Evolutionary conservation across 2,888 invertebrate genomes (phyloP).

Genomic region (Polylopha cassiicola): DNA sequence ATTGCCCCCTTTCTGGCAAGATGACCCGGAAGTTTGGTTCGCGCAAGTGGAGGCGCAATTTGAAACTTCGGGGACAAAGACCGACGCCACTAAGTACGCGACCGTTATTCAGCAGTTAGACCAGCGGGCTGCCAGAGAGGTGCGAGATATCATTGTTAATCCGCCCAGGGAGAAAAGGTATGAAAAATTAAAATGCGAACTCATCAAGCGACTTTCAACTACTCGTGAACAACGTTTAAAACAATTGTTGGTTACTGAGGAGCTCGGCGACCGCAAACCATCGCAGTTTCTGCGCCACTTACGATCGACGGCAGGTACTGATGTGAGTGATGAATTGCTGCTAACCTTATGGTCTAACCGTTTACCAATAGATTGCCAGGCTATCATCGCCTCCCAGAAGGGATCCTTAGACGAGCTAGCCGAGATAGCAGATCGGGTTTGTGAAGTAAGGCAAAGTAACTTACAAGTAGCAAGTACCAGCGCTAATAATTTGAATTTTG

Average conservation of each 20-base stretch:
- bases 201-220: neutral
- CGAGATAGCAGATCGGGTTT: no score
- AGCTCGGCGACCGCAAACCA: neutral
- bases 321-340: neutral
- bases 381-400: neutral
- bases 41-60: conserved; percentile 5
- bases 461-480: neutral
- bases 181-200: conserved; percentile 1
- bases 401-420: neutral
- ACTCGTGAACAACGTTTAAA: neutral
- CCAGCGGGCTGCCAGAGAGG: neutral
- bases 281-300: neutral
- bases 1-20: conserved; percentile 3
- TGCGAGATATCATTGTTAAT: neutral
- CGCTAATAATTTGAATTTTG: neutral
- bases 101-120: conserved; percentile 2
- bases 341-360: neutral
- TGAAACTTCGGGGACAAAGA: neutral
- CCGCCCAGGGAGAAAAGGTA: neutral
- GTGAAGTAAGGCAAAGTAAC: neutral
- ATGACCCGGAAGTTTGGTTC: conserved; percentile 8
- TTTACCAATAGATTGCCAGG: neutral
- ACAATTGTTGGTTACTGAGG: neutral
- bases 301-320: neutral
- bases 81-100: neutral